These are phyloP conservation scores for Laupala kohalensis DNA, from an alignment of 1,140 invertebrate species.

Conservation along the genomic window DNA sequence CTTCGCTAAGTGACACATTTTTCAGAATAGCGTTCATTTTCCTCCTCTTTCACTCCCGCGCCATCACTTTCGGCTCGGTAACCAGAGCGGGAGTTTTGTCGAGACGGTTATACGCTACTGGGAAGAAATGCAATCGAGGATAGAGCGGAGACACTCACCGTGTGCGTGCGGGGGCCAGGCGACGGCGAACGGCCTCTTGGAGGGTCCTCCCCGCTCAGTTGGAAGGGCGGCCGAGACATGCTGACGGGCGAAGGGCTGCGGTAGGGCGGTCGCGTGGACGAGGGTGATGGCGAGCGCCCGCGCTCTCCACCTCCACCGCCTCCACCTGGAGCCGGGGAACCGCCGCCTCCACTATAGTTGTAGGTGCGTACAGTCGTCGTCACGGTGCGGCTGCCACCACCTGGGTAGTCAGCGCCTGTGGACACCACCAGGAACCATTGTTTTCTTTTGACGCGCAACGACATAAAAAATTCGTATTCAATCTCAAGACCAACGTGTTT, in stretches of 20 bases:
- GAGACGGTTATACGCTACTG: too few species aligned
- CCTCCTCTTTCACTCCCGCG: too few species aligned
- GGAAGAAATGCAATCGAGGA: slow-evolving; percentile 14
- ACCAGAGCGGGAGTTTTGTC: too few species aligned
- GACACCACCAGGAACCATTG: too few species aligned
- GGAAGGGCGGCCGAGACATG: slow-evolving; percentile 17
- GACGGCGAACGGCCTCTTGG: neutral
- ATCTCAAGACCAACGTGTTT: too few species aligned
- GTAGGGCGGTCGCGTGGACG: neutral
- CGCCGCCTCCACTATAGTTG: slow-evolving; percentile 1
- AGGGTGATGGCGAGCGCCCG: neutral
- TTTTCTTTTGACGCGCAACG: too few species aligned
- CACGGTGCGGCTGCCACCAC: neutral
- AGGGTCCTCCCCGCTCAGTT: slow-evolving; percentile 1
- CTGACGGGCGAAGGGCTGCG: slow-evolving; percentile 21
- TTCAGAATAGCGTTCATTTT: too few species aligned
- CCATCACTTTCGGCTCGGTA: too few species aligned
- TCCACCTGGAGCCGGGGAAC: neutral
- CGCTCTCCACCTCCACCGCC: neutral
- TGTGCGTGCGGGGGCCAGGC: slow-evolving; percentile 2
- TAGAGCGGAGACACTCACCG: slow-evolving; percentile 9
- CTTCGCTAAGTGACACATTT: too few species aligned
- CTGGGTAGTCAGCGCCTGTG: slow-evolving; percentile 4
- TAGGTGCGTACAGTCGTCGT: slow-evolving; percentile 12
- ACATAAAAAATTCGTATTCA: too few species aligned